Evolutionary conservation across 2,888 invertebrate genomes (phyloP).

Genomic region (Rhyacophila evoluta): DNA sequence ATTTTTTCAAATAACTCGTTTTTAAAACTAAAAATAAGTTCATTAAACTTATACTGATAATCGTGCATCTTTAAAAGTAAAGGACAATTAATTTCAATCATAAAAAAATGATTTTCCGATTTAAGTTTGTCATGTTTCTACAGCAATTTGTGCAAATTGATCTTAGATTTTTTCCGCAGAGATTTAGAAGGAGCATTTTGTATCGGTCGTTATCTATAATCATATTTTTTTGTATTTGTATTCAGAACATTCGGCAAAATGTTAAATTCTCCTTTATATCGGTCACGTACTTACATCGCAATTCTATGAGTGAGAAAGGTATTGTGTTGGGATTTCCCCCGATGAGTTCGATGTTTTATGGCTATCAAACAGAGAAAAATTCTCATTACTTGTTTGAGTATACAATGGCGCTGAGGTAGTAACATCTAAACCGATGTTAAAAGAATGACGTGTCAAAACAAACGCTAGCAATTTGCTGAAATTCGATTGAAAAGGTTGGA

Average conservation of each 20-base stretch:
- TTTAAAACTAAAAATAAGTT: no score
- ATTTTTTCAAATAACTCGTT: no score
- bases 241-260: not conserved
- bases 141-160: no score
- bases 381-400: not conserved
- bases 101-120: no score
- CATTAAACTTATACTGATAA: no score
- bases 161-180: no score
- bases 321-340: constrained; percentile 12
- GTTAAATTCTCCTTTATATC: not conserved
- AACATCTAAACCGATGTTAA: constrained; percentile 6
- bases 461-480: constrained; percentile 3
- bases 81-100: no score
- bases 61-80: no score
- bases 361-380: constrained; percentile 7
- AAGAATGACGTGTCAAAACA: constrained; percentile 24
- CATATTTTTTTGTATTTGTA: no score
- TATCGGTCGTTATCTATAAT: constrained; percentile 41
- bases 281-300: not conserved
- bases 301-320: not conserved
- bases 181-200: not conserved
- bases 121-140: no score
- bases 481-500: constrained; percentile 17
- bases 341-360: constrained; percentile 21
- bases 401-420: not conserved